Base-by-base conservation (phyloP, 2,797 vertebrate species). In the Hozukius guyotensis region DNA sequence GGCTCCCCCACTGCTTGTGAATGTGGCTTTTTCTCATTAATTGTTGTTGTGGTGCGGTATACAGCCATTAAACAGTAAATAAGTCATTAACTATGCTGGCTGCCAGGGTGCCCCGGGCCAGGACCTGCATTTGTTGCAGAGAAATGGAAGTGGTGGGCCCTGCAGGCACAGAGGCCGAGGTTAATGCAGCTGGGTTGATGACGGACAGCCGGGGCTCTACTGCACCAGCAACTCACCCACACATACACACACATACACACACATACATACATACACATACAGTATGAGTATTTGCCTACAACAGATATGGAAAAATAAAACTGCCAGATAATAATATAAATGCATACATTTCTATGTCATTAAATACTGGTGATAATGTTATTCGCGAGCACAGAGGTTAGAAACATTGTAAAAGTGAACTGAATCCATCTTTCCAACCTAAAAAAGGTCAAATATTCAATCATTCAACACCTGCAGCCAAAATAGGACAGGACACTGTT, bases 61-160 rank as follows among this genome's bases (percentile, higher is more conserved):
- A 91, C 93, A 94, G 93, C 93, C 93, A 93, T 90, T 95, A 94
- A 93, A 94, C 92, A 93, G 94, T 94, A 95, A 95, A 95, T 95
- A 96, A 95, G 92, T 93, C 91, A 96, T 96, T 96, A 96, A 93
- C 91, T 94, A 95, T 91, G 87, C 92, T 90, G 90, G 87, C 88
- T 93, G 94, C 86, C 89, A 81, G 87, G 84, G 73, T 90, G 93
- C 89, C 92, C 91, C 75, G n/a, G 81, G 90, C 92, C 91, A 89
- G 86, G 92, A 92, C 93, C 94, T 94, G 92, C 90, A 94, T 94
- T 95, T 95, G 92, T 93, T 93, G 92, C 87, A 87, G 86, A 93
- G 93, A 93, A 95, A 95, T 94, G 93, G 91, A 95, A 92, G 91
- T 86, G 82, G 89, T 88, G 89, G 77, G 92, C 91, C 93, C 92